Percentiles rank a stretch among this genome's conserved stretches.
Evolutionary conservation across 2,888 invertebrate species (phyloP).

Genomic region (Omphaloscelis lunosa): DNA sequence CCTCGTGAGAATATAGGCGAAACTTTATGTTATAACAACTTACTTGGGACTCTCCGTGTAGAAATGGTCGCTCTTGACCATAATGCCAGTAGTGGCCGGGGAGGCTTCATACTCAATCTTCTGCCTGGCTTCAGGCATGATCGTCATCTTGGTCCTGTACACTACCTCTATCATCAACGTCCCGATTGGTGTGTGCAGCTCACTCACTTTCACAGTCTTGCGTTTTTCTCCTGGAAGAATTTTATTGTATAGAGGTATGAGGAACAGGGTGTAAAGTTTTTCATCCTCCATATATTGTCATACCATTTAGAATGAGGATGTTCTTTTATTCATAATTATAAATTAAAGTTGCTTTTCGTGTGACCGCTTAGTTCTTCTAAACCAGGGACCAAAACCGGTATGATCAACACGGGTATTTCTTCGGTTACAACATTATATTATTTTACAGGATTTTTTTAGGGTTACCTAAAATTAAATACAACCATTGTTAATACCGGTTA

Average conservation of each 20-base stretch:
- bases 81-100: conserved; percentile 89
- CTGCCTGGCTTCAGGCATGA: conserved; percentile 94
- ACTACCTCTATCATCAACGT: conserved; percentile 95
- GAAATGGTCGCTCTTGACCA: conserved; percentile 98
- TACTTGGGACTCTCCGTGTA: conserved; percentile 91
- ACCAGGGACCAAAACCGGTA: neutral
- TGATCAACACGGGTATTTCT: too few relatives aligned
- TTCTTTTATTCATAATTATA: neutral
- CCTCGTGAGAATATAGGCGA: too few relatives aligned
- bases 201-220: conserved; percentile 95
- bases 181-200: conserved; percentile 96
- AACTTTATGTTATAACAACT: conserved; percentile 68
- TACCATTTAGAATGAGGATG: neutral
- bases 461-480: too few relatives aligned
- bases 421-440: too few relatives aligned
- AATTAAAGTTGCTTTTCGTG: neutral
- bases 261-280: neutral
- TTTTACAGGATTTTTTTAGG: too few relatives aligned
- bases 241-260: neutral
- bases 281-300: neutral
- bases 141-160: conserved; percentile 97
- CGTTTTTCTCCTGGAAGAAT: conserved; percentile 93
- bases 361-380: neutral
- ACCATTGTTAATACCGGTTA: too few relatives aligned
- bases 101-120: conserved; percentile 86